Conservation (phyloP, 1,140 invertebrate species). For the Camponotus vicinus region DNA sequence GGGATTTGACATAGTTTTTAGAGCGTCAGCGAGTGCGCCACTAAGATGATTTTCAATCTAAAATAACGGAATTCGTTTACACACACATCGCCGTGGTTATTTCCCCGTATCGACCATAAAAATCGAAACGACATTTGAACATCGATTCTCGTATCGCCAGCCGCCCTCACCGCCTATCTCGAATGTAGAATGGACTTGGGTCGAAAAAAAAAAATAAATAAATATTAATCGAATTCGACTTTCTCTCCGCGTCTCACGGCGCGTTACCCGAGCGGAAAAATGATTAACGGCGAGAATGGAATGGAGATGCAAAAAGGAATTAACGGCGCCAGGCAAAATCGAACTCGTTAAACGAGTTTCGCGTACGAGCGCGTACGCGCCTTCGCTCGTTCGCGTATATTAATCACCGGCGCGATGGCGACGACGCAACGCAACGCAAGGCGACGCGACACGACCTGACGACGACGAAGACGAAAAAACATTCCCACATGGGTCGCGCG, state of each 20-base stretch:
- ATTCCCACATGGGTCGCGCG: slow-evolving; percentile 17
- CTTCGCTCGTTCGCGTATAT: slow-evolving; percentile 46
- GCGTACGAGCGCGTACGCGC: slow-evolving; percentile 45
- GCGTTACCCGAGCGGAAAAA: slow-evolving; percentile 61
- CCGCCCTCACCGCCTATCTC: slow-evolving; percentile 17
- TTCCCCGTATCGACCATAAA: slow-evolving; percentile 50
- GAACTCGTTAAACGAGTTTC: slow-evolving; percentile 62
- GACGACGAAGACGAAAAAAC: slow-evolving; percentile 22
- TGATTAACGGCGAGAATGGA: slow-evolving; percentile 61
- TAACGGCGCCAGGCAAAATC: slow-evolving; percentile 56
- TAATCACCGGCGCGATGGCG: slow-evolving; percentile 56
- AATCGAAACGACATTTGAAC: slow-evolving; percentile 19
- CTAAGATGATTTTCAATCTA: slow-evolving; percentile 39
- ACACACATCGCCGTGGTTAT: background rate
- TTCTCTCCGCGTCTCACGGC: slow-evolving; percentile 36
- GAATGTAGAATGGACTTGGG: slow-evolving; percentile 12
- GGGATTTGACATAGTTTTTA: slow-evolving; percentile 45
- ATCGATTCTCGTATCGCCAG: slow-evolving; percentile 39
- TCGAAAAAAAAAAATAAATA: slow-evolving; percentile 7
- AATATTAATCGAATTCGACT: slow-evolving; percentile 64
- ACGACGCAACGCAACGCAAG: slow-evolving; percentile 13
- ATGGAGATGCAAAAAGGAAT: slow-evolving; percentile 62
- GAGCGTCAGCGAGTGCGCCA: background rate
- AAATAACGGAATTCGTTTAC: slow-evolving; percentile 51
- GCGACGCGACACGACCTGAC: background rate